Evolutionary conservation across 2,797 vertebrate species (phyloP), one percentile per base, ranked within the genome.

Genomic region (Phoebastria nigripes): DNA sequence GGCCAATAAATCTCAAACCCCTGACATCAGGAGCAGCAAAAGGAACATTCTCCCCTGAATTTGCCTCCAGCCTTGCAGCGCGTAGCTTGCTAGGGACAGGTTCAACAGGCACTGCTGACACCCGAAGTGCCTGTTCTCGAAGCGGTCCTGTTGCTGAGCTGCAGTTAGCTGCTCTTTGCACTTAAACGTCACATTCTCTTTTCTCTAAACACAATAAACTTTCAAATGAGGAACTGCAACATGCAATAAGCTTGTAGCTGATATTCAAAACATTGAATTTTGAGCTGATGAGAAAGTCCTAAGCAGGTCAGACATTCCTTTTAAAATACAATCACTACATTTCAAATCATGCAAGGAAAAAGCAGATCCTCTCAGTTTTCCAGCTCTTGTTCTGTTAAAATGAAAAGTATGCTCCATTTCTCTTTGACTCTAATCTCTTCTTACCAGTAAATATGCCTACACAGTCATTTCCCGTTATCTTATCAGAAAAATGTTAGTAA

Each of bases 401-500:
- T 90, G 65, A 87, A 96, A 97, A 95, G 90, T 65, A 46, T 89
- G 72, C 51, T 74, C 72, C 29, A 29, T 85, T 94, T 92, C 92
- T 92, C 52, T 89, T 88, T 78, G 70, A 82, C 55, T 89, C 87
- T 95, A 87, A 96, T 95, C 81, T 94, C 93, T 67, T 70, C 72
- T 87, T 69, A 67, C 92, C 85, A 94, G 90, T 87, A 95, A 97
- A 97, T 97, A 76, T 96, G 96, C 95, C 91, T 65, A 96, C 93
- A 66, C 49, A 94, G 94, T 87, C 82, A 86, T 92, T 95, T 90
- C 93, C 89, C 14, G 6, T 94, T 97, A 97, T 97, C 97, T 98
- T 96, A 98, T 97, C 97, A 95, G 92, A 93, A 96, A 86, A 95
- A 95, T 94, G 95, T 82, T 94, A 90, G 80, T 82, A 93, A 97